Evolutionary conservation across 2,888 invertebrate genomes (phyloP).

Genomic region (Unio pictorum): DNA sequence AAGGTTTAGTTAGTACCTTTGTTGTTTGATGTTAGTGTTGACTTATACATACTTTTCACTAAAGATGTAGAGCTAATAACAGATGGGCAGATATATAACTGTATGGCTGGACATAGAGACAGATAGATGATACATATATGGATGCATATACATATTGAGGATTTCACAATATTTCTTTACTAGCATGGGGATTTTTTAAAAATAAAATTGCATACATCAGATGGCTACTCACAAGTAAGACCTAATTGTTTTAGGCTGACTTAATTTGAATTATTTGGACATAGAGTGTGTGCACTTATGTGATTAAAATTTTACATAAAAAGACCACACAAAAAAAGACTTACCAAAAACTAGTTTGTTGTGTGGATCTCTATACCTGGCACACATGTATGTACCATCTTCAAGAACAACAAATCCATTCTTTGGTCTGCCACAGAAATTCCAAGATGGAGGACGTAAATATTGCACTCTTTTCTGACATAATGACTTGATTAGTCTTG

Average conservation of each 20-base stretch:
- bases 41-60: too few species aligned
- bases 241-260: neutral
- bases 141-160: too few species aligned
- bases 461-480: constrained; percentile 32
- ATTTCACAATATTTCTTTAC: too few species aligned
- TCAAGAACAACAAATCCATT: constrained; percentile 63
- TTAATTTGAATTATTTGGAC: neutral
- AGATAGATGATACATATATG: too few species aligned
- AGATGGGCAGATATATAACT: too few species aligned
- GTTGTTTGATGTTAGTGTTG: too few species aligned
- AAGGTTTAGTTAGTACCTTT: too few species aligned
- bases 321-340: neutral
- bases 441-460: constrained; percentile 64
- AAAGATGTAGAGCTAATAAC: too few species aligned
- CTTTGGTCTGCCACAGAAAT: constrained; percentile 67
- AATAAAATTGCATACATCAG: too few species aligned
- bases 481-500: constrained; percentile 35
- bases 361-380: constrained; percentile 66
- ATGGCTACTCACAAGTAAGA: neutral
- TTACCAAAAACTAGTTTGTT: constrained; percentile 66
- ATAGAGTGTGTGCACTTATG: neutral
- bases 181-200: too few species aligned
- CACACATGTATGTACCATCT: constrained; percentile 63
- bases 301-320: neutral
- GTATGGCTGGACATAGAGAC: too few species aligned